Conservation (phyloP, 2,888 invertebrate species). For the Ophioninae sp. region DNA sequence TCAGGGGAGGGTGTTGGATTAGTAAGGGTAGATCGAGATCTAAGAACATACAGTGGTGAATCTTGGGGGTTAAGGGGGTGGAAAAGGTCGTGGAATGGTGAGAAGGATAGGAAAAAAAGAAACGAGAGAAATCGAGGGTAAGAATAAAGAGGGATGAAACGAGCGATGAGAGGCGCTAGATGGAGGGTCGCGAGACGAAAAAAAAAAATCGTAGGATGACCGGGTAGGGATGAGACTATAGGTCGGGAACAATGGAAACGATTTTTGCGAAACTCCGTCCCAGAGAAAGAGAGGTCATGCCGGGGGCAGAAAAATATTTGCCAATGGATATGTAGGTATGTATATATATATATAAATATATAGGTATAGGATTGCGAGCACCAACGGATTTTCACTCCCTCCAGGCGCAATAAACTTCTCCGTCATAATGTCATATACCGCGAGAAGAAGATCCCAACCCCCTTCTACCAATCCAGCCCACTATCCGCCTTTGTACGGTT, state of each 20-base stretch:
- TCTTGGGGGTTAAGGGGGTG: neutral
- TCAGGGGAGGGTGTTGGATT: neutral
- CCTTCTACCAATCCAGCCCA: slow-evolving; percentile 1
- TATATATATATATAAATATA: slow-evolving; percentile 34
- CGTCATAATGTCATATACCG: slow-evolving; percentile 62
- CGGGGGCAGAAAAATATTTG: slow-evolving; percentile 72
- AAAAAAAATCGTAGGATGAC: slow-evolving; percentile 47
- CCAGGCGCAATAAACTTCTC: slow-evolving; percentile 63
- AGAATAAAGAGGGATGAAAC: slow-evolving; percentile 32
- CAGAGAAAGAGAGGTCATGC: slow-evolving; percentile 42
- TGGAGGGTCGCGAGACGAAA: slow-evolving; percentile 40
- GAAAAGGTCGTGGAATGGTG: neutral
- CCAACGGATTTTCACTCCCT: slow-evolving; percentile 61
- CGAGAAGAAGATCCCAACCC: slow-evolving; percentile 45
- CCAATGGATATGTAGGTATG: slow-evolving; percentile 61
- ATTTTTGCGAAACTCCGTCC: slow-evolving; percentile 68
- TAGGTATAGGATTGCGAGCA: slow-evolving; percentile 55
- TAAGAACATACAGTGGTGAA: slow-evolving; percentile 45
- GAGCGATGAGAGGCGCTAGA: slow-evolving; percentile 35
- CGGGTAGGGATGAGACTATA: slow-evolving; percentile 61
- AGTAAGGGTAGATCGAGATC: slow-evolving; percentile 26
- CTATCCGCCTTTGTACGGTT: neutral
- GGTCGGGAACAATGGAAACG: slow-evolving; percentile 70
- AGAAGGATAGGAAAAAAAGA: slow-evolving; percentile 43
- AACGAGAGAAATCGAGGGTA: slow-evolving; percentile 47